Conservation (phyloP, 2,797 vertebrate species). For the Lates japonicus region DNA sequence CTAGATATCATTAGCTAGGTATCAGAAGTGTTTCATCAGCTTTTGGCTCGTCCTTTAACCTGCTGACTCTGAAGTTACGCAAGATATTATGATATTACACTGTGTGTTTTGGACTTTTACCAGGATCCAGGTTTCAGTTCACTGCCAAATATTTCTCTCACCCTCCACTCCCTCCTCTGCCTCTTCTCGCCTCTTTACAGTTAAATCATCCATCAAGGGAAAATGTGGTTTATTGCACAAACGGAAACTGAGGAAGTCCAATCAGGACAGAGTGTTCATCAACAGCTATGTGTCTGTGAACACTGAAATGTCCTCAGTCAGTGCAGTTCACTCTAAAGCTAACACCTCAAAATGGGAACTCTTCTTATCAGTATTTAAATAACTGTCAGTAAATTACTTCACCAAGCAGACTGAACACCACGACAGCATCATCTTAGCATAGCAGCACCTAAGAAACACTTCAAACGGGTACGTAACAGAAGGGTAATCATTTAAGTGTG, state of each 20-base stretch:
- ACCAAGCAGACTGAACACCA: neutral
- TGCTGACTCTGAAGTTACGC: conserved; percentile 31
- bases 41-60: conserved; percentile 6
- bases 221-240: neutral
- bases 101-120: neutral
- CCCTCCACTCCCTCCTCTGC: neutral
- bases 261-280: neutral
- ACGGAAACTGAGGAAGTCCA: neutral
- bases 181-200: neutral
- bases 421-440: neutral
- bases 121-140: conserved; percentile 3
- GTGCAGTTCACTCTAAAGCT: neutral
- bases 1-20: conserved; percentile 60
- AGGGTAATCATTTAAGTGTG: neutral
- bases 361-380: conserved; percentile 6
- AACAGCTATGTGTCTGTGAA: neutral
- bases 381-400: neutral
- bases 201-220: neutral
- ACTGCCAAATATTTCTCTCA: conserved; percentile 33
- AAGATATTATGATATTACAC: conserved; percentile 10
- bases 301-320: neutral
- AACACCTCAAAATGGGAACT: neutral
- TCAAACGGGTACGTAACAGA: neutral
- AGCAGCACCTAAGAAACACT: neutral
- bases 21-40: conserved; percentile 39